Percentiles rank a stretch among this genome's conserved stretches.
phyloP scores from a whole-genome alignment of 2,797 vertebrate species.

The Premnoplex brunnescens region DNA sequence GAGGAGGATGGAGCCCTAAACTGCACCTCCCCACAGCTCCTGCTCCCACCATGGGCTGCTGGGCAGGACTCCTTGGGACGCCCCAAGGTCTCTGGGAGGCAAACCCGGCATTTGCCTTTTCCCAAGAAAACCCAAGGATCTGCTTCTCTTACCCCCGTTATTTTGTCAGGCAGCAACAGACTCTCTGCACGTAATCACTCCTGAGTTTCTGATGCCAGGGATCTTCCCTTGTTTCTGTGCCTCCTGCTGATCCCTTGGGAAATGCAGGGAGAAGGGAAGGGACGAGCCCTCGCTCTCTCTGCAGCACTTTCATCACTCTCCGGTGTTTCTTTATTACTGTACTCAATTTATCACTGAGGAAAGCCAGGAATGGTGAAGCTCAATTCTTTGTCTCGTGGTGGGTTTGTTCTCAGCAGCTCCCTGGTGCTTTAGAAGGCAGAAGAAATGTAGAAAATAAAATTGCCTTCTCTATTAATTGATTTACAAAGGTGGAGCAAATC shows the following conservation, averaged over 20 bases:
- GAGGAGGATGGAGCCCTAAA: background rate
- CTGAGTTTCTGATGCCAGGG: constrained; percentile 47
- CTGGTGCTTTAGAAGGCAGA: background rate
- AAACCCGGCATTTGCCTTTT: background rate
- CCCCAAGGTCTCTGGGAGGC: background rate
- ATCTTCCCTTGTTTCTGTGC: constrained; percentile 27
- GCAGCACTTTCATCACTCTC: constrained; percentile 31
- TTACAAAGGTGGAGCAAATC: background rate
- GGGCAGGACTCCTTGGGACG: background rate
- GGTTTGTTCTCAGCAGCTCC: constrained; percentile 4
- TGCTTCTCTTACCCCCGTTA: background rate
- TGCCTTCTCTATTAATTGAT: constrained; percentile 19
- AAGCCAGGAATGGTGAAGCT: constrained; percentile 31
- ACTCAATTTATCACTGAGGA: constrained; percentile 49
- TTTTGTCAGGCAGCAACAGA: background rate
- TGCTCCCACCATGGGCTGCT: background rate
- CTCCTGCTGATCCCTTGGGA: constrained; percentile 25
- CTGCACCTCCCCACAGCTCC: background rate
- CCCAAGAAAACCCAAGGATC: constrained; percentile 1
- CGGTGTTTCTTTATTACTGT: constrained; percentile 20
- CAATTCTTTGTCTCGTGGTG: background rate
- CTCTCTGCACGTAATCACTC: constrained; percentile 9
- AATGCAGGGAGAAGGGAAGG: background rate
- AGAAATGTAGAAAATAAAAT: constrained; percentile 27
- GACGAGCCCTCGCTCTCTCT: background rate